Base-by-base conservation (phyloP, 2,888 invertebrate species). In the Drosophila rubida region DNA sequence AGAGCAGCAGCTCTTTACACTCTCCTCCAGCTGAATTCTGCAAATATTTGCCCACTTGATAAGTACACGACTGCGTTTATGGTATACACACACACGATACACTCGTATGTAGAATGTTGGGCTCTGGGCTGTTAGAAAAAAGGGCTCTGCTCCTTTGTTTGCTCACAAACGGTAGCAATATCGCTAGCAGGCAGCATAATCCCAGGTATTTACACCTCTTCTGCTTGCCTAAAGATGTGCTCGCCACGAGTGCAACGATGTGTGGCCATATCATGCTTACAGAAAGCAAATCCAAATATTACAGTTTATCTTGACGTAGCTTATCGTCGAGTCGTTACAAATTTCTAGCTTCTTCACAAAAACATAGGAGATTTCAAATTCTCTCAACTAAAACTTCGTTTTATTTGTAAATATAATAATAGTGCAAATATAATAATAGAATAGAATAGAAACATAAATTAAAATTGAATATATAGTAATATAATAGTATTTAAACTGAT, bases 181-280 rank as follows among this genome's bases (percentile, higher is more conserved):
- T 69, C 78, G 57, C 7, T 57, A n/a, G 49, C 16, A 49, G 51
- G 48, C 63, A 80, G 62, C 80, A 75, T 85, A 81, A 81, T 85
- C 85, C 69, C 45, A 22, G 82, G 78, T 69, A 80, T 85, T 81
- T 85, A 81, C 81, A 81, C 81, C 81, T 81, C 64, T 51, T 57
- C 16, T 42, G 19, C 37, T 13, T 16, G 41, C 19, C 42, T 30
- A 37, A 51, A 54, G 58, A 74, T 50, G 62, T 51, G 55, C 23
- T 6, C 32, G 13, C 23, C 35, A 32, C n/a, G n/a, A n/a, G n/a
- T n/a, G 22, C 41, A n/a, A n/a, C n/a, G n/a, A 11, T 32, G 1
- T 32, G 32, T 32, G 11, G 11, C 32, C 9, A 27, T 27, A 27
- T 27, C 27, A 9, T 9, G 9, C 27, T 19, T 19, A 19, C 19